Percentiles rank a stretch among this genome's conserved stretches.
Evolutionary conservation across 1,140 invertebrate species (phyloP).

Genomic region (Neodiprion fabricii): DNA sequence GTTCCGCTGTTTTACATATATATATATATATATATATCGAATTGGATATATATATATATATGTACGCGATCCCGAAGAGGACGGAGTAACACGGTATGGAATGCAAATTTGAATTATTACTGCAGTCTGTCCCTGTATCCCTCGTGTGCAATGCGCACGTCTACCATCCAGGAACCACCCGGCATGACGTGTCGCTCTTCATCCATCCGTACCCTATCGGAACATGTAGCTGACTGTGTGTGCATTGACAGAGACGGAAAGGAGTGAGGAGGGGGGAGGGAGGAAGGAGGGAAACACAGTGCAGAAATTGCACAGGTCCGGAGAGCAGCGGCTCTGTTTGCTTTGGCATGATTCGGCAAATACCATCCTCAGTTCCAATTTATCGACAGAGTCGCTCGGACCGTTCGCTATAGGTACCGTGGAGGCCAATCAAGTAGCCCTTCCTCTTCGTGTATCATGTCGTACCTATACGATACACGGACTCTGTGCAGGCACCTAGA

Average conservation of each 20-base stretch:
- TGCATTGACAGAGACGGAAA: background rate
- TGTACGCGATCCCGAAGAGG: background rate
- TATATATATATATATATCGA: too few relatives aligned
- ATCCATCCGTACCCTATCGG: too few relatives aligned
- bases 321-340: background rate
- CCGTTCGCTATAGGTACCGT: background rate
- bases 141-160: too few relatives aligned
- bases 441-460: background rate
- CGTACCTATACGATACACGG: too few relatives aligned
- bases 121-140: too few relatives aligned
- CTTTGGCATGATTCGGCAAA: conserved; percentile 5
- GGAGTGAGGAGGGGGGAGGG: background rate
- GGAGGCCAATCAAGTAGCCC: background rate
- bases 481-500: too few relatives aligned
- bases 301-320: background rate
- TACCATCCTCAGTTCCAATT: background rate
- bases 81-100: background rate
- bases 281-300: background rate
- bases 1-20: too few relatives aligned
- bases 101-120: conserved; percentile 2
- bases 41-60: too few relatives aligned
- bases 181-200: too few relatives aligned
- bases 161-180: too few relatives aligned
- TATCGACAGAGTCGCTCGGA: background rate
- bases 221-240: background rate